Conservation (phyloP, 2,888 invertebrate species). For the Himalopsyche japonica region DNA sequence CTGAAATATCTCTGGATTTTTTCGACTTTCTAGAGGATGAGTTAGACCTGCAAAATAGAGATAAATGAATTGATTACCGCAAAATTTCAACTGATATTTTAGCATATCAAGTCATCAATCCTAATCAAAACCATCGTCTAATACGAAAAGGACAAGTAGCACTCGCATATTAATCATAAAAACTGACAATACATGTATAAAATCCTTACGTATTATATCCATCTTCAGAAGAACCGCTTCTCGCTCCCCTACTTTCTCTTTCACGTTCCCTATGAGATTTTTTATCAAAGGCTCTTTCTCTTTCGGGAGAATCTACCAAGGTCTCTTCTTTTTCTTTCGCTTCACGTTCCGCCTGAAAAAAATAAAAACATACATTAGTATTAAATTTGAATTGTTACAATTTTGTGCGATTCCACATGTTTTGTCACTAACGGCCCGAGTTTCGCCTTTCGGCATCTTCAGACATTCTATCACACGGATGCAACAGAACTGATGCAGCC, state of each 20-base stretch:
- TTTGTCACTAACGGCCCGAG: too few relatives aligned
- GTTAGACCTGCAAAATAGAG: conserved; percentile 42
- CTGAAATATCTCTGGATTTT: conserved; percentile 54
- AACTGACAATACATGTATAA: background rate
- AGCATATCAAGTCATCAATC: too few relatives aligned
- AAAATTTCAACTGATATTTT: too few relatives aligned
- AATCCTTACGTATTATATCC: conserved; percentile 47
- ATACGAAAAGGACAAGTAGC: too few relatives aligned
- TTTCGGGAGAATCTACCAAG: conserved; percentile 31
- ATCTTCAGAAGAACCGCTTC: conserved; percentile 50
- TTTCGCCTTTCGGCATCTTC: too few relatives aligned
- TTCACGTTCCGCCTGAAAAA: conserved; percentile 36
- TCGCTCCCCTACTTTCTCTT: conserved; percentile 47
- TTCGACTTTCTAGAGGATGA: conserved; percentile 56
- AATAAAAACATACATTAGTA: background rate
- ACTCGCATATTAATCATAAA: background rate
- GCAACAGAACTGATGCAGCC: too few relatives aligned
- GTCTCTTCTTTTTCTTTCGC: conserved; percentile 38
- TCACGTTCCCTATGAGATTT: conserved; percentile 46
- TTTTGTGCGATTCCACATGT: too few relatives aligned
- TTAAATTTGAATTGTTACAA: too few relatives aligned
- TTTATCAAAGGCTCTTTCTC: conserved; percentile 40
- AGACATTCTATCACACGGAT: too few relatives aligned
- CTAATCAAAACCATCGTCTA: too few relatives aligned
- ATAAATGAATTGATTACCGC: background rate